Conservation (phyloP, 2,113 vertebrate genomes). For the human (Homo sapiens) region GRCh38 chr1:19063001-19063500, state of each 20-base stretch:
- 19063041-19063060: not conserved
- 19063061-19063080: rapidly evolving
- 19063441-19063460: rapidly evolving
- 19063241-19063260: not conserved
- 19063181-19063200: not conserved
- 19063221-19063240: not conserved
- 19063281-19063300: not conserved
- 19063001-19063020: not conserved
- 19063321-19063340: not conserved
- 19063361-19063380: not conserved
- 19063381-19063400: rapidly evolving
- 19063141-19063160: not conserved
- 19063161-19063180: not conserved
- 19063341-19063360: not conserved
- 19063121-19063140: not conserved
- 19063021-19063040: not conserved
- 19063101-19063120: not conserved
- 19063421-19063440: not conserved
- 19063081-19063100: not conserved
- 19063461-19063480: no score
- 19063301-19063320: rapidly evolving
- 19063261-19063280: not conserved
- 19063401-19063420: not conserved
- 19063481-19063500: not conserved
- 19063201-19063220: not conserved